These are phyloP conservation scores for Eupithecia vulgata DNA, from an alignment of 2,888 invertebrate genomes.

Conservation along the genomic window DNA sequence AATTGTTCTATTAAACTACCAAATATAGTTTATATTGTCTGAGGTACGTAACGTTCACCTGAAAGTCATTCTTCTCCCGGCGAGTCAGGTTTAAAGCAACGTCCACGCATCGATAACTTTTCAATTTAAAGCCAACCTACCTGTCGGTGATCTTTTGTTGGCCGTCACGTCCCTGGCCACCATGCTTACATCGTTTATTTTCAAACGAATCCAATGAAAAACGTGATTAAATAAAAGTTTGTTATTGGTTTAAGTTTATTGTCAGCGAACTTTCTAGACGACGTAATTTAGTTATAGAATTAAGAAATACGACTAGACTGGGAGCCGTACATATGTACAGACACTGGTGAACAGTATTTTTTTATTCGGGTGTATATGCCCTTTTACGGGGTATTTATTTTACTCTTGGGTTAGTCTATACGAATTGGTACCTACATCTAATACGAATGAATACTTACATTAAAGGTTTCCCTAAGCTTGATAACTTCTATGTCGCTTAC, in stretches of 20 bases:
- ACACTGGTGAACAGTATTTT: neutral
- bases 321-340: neutral
- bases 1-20: too few species aligned
- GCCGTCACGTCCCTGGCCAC: slow-evolving; percentile 68
- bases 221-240: slow-evolving; percentile 58
- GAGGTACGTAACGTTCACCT: neutral
- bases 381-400: neutral
- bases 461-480: neutral
- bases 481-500: neutral
- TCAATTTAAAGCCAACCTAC: slow-evolving; percentile 76
- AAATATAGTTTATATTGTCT: too few species aligned
- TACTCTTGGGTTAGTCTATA: neutral
- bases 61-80: neutral
- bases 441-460: too few species aligned
- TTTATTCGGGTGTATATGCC: neutral
- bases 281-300: neutral
- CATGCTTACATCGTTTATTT: slow-evolving; percentile 64
- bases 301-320: slow-evolving; percentile 2
- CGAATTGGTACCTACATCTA: too few species aligned
- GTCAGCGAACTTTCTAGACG: slow-evolving; percentile 20
- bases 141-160: slow-evolving; percentile 77
- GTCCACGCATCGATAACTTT: slow-evolving; percentile 81
- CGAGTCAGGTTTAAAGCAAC: slow-evolving; percentile 44
- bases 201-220: slow-evolving; percentile 60
- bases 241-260: slow-evolving; percentile 25